These are phyloP conservation scores for Motacilla tschutschensis DNA, from an alignment of 2,113 vertebrate genomes.

Conservation along the genomic window DNA sequence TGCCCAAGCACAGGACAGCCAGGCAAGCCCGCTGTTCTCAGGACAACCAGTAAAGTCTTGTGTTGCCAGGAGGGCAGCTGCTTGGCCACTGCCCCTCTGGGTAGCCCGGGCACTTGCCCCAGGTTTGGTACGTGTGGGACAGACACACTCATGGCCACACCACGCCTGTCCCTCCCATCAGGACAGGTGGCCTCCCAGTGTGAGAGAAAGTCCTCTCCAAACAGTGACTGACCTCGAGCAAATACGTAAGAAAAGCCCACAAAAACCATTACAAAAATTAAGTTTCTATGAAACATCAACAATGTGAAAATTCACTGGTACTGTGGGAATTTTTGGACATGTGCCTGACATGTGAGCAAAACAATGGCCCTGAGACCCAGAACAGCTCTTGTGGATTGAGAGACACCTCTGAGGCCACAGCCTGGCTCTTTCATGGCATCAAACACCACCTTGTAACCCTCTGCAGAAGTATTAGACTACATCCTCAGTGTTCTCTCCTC, in stretches of 20 bases:
- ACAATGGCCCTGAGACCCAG: accelerated
- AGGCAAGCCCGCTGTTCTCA: accelerated
- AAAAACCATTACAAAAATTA: background rate
- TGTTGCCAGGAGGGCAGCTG: background rate
- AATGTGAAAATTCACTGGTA: background rate
- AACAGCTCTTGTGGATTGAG: background rate
- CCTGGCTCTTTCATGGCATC: accelerated
- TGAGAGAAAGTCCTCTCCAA: background rate
- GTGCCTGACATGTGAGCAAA: background rate
- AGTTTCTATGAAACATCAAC: background rate
- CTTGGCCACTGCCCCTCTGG: background rate
- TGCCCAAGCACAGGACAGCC: background rate
- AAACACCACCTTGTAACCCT: background rate
- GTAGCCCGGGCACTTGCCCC: background rate
- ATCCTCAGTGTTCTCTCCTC: background rate
- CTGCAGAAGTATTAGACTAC: background rate
- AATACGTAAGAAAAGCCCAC: accelerated
- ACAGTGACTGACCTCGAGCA: background rate
- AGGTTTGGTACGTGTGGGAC: background rate
- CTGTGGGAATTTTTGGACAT: background rate
- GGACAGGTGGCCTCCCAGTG: accelerated
- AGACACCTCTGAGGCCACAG: background rate
- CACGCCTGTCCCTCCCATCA: background rate
- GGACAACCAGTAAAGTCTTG: background rate
- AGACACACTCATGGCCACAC: background rate